Base-by-base conservation (phyloP, 2,888 invertebrate species). In the Leuctra nigra region DNA sequence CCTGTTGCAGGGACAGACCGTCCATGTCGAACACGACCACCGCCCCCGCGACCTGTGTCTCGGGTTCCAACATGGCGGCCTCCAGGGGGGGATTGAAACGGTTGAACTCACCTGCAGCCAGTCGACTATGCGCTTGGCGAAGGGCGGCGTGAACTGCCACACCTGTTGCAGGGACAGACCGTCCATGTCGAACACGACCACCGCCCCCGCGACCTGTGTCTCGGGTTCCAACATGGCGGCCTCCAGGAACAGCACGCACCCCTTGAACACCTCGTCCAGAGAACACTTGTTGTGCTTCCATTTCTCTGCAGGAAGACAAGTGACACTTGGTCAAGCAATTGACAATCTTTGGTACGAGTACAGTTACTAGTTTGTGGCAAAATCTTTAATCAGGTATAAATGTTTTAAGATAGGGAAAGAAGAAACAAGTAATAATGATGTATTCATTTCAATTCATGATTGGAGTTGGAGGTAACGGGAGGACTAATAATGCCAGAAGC, bases 1-100 rank as follows among this genome's bases (percentile, higher is more conserved):
- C 87, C 69, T 91, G 90, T 67, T 84, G 83, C 67, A 91, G 73
- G 41, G 84, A 83, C 0, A 91, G 77, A 0, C 91, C 91, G 60
- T 89, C 87, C 87, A 91, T 88, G 69, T 91, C 91, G 67, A 91
- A 87, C 62, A 91, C 82, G 36, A 91, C 87, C 9, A 88, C 78
- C 1, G 86, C 87, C 0, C 90, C 90, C 63, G 84, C 81, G 41
- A 87, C 82, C 61, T 74, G 73, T 1, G 74, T 81, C 68, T 81
- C 80, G 0, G 89, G 87, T 67, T 91, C 91, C 64, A 88, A 68
- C 81, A 89, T 85, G 53, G 91, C 90, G 0, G 87, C 87, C 68
- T 91, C 90, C 61, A 91, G 72, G 68, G n/a, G n/a, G n/a, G n/a
- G n/a, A n/a, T n/a, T n/a, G n/a, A n/a, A n/a, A n/a, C n/a, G n/a